Conservation (phyloP, 2,888 invertebrate genomes). For the Lissocephala sabroskyi region DNA sequence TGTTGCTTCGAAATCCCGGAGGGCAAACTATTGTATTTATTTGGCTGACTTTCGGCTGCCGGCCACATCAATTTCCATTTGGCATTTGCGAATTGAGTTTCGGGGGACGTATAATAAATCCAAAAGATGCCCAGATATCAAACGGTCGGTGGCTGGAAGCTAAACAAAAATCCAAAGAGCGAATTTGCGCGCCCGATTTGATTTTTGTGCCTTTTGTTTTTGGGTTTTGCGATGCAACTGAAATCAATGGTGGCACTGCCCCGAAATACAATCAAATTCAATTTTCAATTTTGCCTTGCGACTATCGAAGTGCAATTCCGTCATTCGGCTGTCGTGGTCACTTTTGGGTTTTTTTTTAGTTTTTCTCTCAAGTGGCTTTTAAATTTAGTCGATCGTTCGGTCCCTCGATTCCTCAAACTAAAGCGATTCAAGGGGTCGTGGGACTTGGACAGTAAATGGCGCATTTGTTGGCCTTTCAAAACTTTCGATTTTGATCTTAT, state of each 20-base stretch:
- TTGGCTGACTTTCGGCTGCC: constrained; percentile 30
- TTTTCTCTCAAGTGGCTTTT: too few species aligned
- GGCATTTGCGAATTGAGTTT: neutral
- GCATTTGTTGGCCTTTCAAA: too few species aligned
- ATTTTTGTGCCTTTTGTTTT: constrained; percentile 37
- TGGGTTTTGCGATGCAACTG: constrained; percentile 50
- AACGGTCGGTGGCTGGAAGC: too few species aligned
- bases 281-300: too few species aligned
- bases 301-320: neutral
- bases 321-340: neutral
- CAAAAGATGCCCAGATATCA: too few species aligned
- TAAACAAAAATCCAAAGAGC: neutral
- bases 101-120: neutral
- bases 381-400: too few species aligned
- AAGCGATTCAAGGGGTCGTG: too few species aligned
- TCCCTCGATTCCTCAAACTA: too few species aligned
- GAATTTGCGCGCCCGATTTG: constrained; percentile 4
- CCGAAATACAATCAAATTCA: constrained; percentile 49
- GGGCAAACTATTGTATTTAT: constrained; percentile 61
- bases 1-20: constrained; percentile 30
- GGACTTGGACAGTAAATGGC: too few species aligned
- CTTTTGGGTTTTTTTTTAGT: neutral
- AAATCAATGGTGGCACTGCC: constrained; percentile 32
- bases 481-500: too few species aligned
- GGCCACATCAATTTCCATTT: constrained; percentile 29